Evolutionary conservation across 2,113 vertebrate species (phyloP), one percentile per base, ranked within the genome.

Genomic region (Atrichornis clamosus): DNA sequence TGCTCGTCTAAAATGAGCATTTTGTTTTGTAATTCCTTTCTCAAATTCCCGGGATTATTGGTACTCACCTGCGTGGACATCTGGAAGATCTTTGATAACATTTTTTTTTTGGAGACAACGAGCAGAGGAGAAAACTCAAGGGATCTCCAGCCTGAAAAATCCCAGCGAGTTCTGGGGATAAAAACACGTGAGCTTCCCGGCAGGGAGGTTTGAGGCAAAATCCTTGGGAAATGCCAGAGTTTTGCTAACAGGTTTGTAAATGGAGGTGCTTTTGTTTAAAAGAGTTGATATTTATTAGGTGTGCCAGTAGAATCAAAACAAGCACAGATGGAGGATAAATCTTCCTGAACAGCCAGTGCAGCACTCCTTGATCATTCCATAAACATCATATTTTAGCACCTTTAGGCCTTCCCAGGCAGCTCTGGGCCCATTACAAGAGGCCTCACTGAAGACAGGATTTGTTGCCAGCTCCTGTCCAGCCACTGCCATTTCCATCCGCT

Each of bases 251-350:
- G 7, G 22, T 85, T 90, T 91, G 90, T 78, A 77, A 95, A 90
- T 73, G 72, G 91, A 87, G 75, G 56, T 62, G 91, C 68, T 90
- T 94, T 87, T 81, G 88, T 47, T 93, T 74, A 70, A 93, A 88
- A 73, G 78, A 69, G 72, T 47, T 89, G 91, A 91, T 96, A 95
- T 97, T 96, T 96, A 97, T 96, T 69, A 91, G 91, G 63, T 63
- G 74, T 94, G 95, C 92, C 55, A 89, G 53, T 41, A 59, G 87
- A 96, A 94, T 85, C 82, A 90, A 94, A 96, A 91, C 93, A 95
- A 88, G 87, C 78, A 62, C 96, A 96, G 93, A 94, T 94, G 96
- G 95, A 75, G 91, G 77, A 96, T 96, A 93, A 96, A 93, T 96
- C 95, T 96, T 88, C 79, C 81, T 70, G 81, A 95, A 59, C 89